Evolutionary conservation across 2,888 invertebrate species (phyloP).

Genomic region (Encarsia formosa): DNA sequence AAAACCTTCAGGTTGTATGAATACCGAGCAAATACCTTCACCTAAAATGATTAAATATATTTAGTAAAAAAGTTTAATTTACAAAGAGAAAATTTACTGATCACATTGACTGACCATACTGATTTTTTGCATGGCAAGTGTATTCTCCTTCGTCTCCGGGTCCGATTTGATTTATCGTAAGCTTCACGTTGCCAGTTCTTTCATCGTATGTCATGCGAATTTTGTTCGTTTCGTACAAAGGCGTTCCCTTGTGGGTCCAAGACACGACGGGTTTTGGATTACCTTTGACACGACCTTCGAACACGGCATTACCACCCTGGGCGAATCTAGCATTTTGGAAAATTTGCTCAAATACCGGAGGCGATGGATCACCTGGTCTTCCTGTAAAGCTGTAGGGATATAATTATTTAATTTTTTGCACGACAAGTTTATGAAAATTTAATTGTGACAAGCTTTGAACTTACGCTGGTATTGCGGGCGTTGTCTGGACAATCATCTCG

Average conservation of each 20-base stretch:
- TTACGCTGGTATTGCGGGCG: slow-evolving; percentile 49
- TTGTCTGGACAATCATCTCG: slow-evolving; percentile 58
- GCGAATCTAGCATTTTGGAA: slow-evolving; percentile 92
- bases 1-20: slow-evolving; percentile 86
- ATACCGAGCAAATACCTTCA: slow-evolving; percentile 93
- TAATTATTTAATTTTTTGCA: background rate
- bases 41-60: slow-evolving; percentile 49
- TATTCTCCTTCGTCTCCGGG: slow-evolving; percentile 96
- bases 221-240: slow-evolving; percentile 78
- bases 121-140: slow-evolving; percentile 90
- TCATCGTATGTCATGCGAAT: slow-evolving; percentile 88
- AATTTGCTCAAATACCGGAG: slow-evolving; percentile 93
- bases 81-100: slow-evolving; percentile 1
- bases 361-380: slow-evolving; percentile 75
- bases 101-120: slow-evolving; percentile 61
- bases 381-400: slow-evolving; percentile 41
- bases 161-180: slow-evolving; percentile 90
- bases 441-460: slow-evolving; percentile 27
- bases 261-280: slow-evolving; percentile 88
- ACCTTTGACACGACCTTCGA: slow-evolving; percentile 87
- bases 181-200: slow-evolving; percentile 81
- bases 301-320: slow-evolving; percentile 88
- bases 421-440: background rate
- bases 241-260: slow-evolving; percentile 84
- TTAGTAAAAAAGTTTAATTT: background rate